Evolutionary conservation across 2,888 invertebrate genomes (phyloP), one percentile per base, ranked within the genome.

Genomic region (Lysandra bellargus): DNA sequence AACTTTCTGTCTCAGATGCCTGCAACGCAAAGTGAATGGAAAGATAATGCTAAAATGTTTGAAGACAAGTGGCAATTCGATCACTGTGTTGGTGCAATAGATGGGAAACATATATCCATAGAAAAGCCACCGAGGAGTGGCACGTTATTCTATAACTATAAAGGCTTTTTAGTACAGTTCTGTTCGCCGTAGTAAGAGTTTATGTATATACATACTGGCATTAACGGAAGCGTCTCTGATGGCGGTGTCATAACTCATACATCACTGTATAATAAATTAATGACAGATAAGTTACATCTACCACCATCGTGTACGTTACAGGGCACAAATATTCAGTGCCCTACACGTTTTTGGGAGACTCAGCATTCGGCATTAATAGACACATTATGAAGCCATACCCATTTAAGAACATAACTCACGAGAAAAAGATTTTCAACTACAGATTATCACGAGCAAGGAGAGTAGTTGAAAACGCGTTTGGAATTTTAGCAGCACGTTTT

Each of bases 61-160:
- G 80, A 84, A 82, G 40, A 7, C 37, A 81, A 82, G 69, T 84
- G 83, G 83, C 80, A 82, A 69, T 82, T 84, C 44, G 44, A 44
- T 80, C 80, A 83, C 75, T 84, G 83, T 60, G 64, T 84, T 17
- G 84, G 83, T 76, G 74, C 81, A 44, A 79, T 79, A 7, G 83
- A 84, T 69, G 84, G 84, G 1, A 85, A 84, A 64, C 85, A 79
- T 78, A 79, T 84, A 14, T 57, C 78, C 7, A 83, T 85, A 1
- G 80, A 80, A 80, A 82, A 82, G 79, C 84, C 84, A 4, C 79
- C 82, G 7, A 75, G 30, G 40, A 82, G 81, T 77, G 84, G 84
- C 4, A 83, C 83, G 12, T 30, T 80, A 9, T 85, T 80, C 64
- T 84, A 80, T 44, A 85, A 84, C 76, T 83, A 84, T 57, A 84